Evolutionary conservation across 2,113 vertebrate species (phyloP).

Genomic region (Tylochromis polylepis): DNA sequence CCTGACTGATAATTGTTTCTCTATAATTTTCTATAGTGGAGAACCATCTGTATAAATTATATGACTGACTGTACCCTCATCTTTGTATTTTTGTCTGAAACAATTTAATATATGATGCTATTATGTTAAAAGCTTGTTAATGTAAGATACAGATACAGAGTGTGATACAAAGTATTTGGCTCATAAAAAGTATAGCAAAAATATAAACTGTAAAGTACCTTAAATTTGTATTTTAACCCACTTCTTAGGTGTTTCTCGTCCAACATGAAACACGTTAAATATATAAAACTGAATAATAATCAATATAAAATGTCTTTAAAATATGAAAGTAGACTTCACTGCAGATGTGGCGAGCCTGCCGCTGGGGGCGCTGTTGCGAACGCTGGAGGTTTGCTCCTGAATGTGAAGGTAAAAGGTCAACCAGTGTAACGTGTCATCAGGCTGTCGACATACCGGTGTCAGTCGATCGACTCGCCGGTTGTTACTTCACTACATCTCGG

Average conservation of each 20-base stretch:
- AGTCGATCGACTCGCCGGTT: neutral
- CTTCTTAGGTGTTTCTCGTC: neutral
- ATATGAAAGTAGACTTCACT: neutral
- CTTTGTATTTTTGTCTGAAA: neutral
- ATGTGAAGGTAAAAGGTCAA: constrained; percentile 38
- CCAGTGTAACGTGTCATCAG: constrained; percentile 28
- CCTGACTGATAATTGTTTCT: neutral
- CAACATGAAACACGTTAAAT: neutral
- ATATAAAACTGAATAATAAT: neutral
- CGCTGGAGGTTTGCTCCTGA: neutral
- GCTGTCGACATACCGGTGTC: constrained; percentile 10
- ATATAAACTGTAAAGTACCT: neutral
- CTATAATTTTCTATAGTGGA: neutral
- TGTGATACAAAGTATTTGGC: neutral
- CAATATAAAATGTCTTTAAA: neutral
- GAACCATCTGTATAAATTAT: neutral
- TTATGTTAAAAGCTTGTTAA: neutral
- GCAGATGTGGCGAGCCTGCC: neutral
- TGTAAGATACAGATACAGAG: neutral
- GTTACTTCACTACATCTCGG: too few relatives aligned
- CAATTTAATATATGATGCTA: neutral
- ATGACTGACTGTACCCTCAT: neutral
- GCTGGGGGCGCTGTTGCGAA: constrained; percentile 22
- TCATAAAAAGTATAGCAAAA: neutral
- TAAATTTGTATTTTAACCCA: neutral